These are phyloP conservation scores for Pocillopora damicornis DNA, from an alignment of 64 coral and sea anemone species.

Conservation along the genomic window DNA sequence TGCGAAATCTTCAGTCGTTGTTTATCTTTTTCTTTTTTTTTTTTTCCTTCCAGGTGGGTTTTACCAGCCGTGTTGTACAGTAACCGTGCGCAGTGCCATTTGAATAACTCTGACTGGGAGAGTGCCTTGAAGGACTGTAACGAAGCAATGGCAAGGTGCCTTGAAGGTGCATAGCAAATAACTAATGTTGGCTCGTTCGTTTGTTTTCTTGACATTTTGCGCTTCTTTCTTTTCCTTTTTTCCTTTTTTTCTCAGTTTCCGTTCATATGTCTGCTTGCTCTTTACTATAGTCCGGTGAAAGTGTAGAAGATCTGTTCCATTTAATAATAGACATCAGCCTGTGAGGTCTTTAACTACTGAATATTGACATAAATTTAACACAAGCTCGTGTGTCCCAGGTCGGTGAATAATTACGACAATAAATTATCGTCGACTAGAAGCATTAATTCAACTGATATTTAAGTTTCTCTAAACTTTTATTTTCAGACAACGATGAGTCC, in stretches of 20 bases:
- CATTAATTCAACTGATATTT: neutral
- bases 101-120: constrained; percentile 72
- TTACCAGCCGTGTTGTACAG: constrained; percentile 83
- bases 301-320: too few relatives aligned
- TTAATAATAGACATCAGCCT: too few relatives aligned
- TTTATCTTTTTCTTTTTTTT: neutral
- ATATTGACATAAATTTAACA: too few relatives aligned
- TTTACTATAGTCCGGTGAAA: neutral
- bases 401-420: too few relatives aligned
- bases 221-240: neutral
- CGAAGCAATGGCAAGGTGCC: constrained; percentile 85
- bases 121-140: constrained; percentile 69
- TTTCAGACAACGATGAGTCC: constrained; percentile 80
- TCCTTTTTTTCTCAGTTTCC: neutral
- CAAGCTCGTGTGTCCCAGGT: too few relatives aligned
- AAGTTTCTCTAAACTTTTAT: neutral
- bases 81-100: constrained; percentile 86
- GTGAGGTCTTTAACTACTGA: too few relatives aligned
- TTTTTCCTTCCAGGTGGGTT: constrained; percentile 58
- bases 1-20: neutral
- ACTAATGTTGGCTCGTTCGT: too few relatives aligned
- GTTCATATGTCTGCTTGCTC: neutral
- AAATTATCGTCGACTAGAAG: too few relatives aligned
- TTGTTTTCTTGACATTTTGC: too few relatives aligned
- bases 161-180: constrained; percentile 52